Evolutionary conservation across 2,113 vertebrate species (phyloP).

Genomic region (Chaenocephalus aceratus): DNA sequence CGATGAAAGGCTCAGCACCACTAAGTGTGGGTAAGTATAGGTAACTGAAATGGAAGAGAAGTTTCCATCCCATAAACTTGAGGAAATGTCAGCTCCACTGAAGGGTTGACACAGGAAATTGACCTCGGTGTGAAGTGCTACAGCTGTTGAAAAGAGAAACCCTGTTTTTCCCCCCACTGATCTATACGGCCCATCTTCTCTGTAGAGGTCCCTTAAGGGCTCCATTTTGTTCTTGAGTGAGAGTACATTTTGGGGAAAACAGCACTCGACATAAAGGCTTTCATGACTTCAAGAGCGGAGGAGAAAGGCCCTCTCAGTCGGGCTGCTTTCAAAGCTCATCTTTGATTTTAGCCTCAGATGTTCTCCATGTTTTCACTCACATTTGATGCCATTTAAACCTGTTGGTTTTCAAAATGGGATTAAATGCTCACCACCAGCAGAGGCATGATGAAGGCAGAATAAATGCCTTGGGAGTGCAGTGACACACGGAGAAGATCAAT

Average conservation of each 20-base stretch:
- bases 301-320: conserved; percentile 1
- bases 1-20: conserved; percentile 1
- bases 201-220: conserved; percentile 46
- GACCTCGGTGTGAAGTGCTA: conserved; percentile 30
- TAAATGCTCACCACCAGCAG: background rate
- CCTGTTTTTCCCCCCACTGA: conserved; percentile 44
- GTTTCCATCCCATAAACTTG: conserved; percentile 26
- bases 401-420: background rate
- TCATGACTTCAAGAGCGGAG: conserved; percentile 27
- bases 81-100: conserved; percentile 20
- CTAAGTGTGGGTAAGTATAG: background rate
- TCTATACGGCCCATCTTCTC: conserved; percentile 44
- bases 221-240: conserved; percentile 6
- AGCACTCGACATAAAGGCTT: conserved; percentile 43
- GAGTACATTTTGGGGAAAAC: conserved; percentile 31
- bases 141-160: conserved; percentile 42
- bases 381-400: too few relatives aligned
- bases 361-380: background rate
- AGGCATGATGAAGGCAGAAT: conserved; percentile 1
- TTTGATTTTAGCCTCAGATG: conserved; percentile 13
- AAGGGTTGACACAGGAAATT: conserved; percentile 19
- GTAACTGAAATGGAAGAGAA: conserved; percentile 25
- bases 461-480: background rate
- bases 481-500: background rate
- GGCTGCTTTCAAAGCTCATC: conserved; percentile 26